Percentiles rank a stretch among this genome's conserved stretches.
Conservation (phyloP, 2,113 vertebrate genomes). For the Butorides virescens region DNA sequence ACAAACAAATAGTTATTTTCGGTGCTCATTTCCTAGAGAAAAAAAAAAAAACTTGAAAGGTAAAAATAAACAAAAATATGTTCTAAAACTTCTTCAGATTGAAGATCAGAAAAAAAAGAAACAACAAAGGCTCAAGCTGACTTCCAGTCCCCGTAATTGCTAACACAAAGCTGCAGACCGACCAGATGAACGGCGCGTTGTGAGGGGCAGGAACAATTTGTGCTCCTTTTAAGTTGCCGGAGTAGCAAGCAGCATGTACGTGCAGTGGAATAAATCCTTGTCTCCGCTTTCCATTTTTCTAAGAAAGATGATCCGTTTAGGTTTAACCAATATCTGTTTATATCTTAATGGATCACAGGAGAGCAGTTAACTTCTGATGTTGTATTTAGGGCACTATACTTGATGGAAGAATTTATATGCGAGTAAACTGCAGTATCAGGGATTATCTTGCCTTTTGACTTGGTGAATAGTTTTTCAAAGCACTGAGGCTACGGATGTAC, state of each 20-base stretch:
- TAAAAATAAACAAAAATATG: constrained; percentile 8
- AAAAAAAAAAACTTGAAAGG: constrained; percentile 9
- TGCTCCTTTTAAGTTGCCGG: not conserved
- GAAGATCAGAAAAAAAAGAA: not conserved
- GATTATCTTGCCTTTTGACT: not conserved
- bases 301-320: not conserved
- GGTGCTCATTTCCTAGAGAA: not conserved
- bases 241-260: not conserved
- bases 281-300: not conserved
- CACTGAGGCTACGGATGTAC: not conserved
- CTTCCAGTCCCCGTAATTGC: not conserved
- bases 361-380: not conserved
- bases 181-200: not conserved
- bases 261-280: not conserved
- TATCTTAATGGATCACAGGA: not conserved
- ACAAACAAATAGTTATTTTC: constrained; percentile 38
- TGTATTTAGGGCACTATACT: not conserved
- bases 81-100: not conserved
- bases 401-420: not conserved
- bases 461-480: not conserved
- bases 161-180: not conserved
- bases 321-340: not conserved
- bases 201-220: not conserved
- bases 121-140: not conserved
- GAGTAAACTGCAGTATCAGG: not conserved